Percentiles rank a stretch among this genome's conserved stretches.
Conservation (phyloP, 1,140 invertebrate genomes). For the Bombus consobrinus region DNA sequence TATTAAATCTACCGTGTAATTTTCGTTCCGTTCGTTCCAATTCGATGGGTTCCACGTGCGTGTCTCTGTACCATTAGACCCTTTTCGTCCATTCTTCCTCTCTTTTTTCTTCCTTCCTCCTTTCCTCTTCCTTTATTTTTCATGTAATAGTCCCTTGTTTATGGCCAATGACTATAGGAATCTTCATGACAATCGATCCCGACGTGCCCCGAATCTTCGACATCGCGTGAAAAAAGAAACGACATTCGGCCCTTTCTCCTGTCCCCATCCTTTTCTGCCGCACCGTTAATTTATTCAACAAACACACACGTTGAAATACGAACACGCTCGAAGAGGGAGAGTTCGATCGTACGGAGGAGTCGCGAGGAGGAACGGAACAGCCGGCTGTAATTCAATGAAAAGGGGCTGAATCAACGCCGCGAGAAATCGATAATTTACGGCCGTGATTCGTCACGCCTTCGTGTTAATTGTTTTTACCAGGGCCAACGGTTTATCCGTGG, state of each 20-base stretch:
- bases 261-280: too few species aligned
- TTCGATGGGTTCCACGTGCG: conserved; percentile 39
- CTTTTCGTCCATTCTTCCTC: not conserved
- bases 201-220: too few species aligned
- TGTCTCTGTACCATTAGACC: conserved; percentile 55
- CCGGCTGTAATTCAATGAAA: conserved; percentile 24
- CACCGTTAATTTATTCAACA: conserved; percentile 35
- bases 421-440: conserved; percentile 45
- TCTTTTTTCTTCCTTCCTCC: conserved; percentile 16
- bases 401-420: conserved; percentile 13
- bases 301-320: not conserved
- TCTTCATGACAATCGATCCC: not conserved
- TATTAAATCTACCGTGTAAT: conserved; percentile 69
- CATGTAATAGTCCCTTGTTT: conserved; percentile 1
- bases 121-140: not conserved
- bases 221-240: not conserved
- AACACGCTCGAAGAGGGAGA: not conserved
- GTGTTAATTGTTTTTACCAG: conserved; percentile 42
- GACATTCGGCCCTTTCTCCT: too few species aligned
- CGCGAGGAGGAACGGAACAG: not conserved
- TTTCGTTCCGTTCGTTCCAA: conserved; percentile 66
- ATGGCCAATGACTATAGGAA: not conserved
- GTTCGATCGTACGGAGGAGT: not conserved
- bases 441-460: conserved; percentile 28
- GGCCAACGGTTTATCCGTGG: not conserved